A percentile compares a stretch with the other conserved stretches of the same genome.
Conservation (phyloP, 64 coral and sea anemone genomes). For the Stichodactyla mertensii region DNA sequence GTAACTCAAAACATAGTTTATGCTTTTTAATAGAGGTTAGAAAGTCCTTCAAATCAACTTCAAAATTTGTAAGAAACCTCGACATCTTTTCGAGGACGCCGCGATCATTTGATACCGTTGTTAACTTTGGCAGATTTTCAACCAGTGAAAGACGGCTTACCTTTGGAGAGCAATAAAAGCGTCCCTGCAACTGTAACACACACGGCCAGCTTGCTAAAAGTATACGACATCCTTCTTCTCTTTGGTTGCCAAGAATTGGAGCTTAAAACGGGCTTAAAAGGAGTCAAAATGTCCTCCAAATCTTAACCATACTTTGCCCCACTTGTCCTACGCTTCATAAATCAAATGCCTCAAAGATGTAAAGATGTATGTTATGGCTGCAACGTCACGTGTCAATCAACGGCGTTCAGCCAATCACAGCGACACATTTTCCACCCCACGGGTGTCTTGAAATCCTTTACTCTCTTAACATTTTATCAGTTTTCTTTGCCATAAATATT, state of each 20-base stretch:
- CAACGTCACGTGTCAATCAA: slow-evolving; percentile 36
- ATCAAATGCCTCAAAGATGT: slow-evolving; percentile 25
- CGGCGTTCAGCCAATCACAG: slow-evolving; percentile 12
- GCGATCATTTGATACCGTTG: slow-evolving; percentile 7
- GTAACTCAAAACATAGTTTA: not conserved
- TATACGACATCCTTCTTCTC: slow-evolving; percentile 4
- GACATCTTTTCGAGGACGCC: not conserved
- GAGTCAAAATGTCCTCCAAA: not conserved
- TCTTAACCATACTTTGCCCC: not conserved
- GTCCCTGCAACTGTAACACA: not conserved
- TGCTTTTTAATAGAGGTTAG: not conserved
- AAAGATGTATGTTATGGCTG: slow-evolving; percentile 14
- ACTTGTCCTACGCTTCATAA: slow-evolving; percentile 17
- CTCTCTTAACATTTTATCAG: not conserved
- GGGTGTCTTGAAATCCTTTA: not conserved
- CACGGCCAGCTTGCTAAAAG: not conserved
- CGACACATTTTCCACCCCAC: slow-evolving; percentile 1
- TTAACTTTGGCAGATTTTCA: slow-evolving; percentile 9
- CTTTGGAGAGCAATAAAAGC: not conserved
- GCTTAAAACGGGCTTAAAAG: not conserved
- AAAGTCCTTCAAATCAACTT: not conserved
- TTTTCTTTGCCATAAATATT: not conserved
- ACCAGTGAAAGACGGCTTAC: not conserved
- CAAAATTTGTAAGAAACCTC: not conserved
- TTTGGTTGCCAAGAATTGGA: not conserved